Conservation (phyloP, 2,113 vertebrate species). For the Tursiops truncatus region DNA sequence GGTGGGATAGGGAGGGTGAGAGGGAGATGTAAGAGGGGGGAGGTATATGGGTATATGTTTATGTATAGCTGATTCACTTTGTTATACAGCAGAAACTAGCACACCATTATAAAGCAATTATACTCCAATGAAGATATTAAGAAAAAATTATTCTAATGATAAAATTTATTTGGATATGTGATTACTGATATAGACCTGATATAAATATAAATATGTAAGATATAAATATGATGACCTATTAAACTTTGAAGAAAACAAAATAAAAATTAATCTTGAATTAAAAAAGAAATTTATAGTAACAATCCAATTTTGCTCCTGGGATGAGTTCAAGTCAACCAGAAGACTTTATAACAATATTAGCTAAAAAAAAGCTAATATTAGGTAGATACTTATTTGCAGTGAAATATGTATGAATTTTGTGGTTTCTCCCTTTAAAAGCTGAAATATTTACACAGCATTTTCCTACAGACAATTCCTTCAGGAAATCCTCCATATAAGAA, state of each 20-base stretch:
- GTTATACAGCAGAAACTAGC: no score
- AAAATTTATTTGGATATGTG: constrained; percentile 46
- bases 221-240: background rate
- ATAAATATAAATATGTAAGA: background rate
- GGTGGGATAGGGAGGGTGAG: no score
- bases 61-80: no score
- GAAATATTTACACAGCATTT: constrained; percentile 73
- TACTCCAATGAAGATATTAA: no score
- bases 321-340: background rate
- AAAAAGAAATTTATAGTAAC: background rate
- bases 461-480: constrained; percentile 69
- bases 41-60: no score
- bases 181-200: constrained; percentile 7
- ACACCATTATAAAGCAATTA: no score
- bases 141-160: background rate
- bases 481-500: constrained; percentile 65
- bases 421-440: constrained; percentile 83
- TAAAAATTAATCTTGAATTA: background rate
- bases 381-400: constrained; percentile 9
- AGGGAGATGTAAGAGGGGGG: no score
- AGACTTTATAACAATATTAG: background rate
- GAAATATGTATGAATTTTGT: constrained; percentile 75
- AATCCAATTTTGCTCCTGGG: background rate
- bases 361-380: constrained; percentile 28
- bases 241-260: background rate